Evolutionary conservation across 1,140 invertebrate genomes (phyloP), one percentile per base, ranked within the genome.

Genomic region (Globodera rostochiensis): DNA sequence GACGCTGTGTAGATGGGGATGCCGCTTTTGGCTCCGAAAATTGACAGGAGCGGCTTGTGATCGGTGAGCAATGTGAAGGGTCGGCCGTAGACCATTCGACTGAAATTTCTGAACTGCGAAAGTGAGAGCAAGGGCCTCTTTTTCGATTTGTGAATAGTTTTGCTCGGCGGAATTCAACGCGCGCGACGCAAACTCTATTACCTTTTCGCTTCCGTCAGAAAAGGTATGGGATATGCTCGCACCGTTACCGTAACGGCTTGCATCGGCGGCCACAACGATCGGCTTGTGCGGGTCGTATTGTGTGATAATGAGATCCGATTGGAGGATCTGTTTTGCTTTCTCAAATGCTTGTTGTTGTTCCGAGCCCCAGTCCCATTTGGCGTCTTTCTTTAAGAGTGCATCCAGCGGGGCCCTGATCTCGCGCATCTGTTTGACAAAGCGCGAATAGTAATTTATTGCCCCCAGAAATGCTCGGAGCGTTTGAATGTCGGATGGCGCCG

Each of bases 11-110:
- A 36, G 25, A 36, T 36, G 25, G 25, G 25, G 25, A 36, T 36
- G 25, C 79, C 79, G 15, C n/a, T 81, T 19, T 80, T 49, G 8
- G 8, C 7, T 19, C 36, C 36, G 60, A 81, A 81, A 21, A 81
- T 81, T 9, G n/a, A n/a, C 25, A 74, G 15, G n/a, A 74, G 73
- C n/a, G 73, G 73, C 25, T 74, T n/a, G 73, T 74, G 73, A 25
- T 74, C 73, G 3, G 73, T 74, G 15, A 19, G 73, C n/a, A 74
- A 49, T 15, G 73, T 74, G 2, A 93, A 93, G 13, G 87, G 69
- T 77, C 86, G 84, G 73, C 90, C 92, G 85, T 87, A 91, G 6
- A 92, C 73, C 84, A 91, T 93, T 53, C 91, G 84, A 57, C n/a
- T 92, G 25, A 36, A 36, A 36, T 36, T 36, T 36, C 25, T 36